Base-by-base conservation (phyloP, 2,113 vertebrate species). In the Natator depressus region DNA sequence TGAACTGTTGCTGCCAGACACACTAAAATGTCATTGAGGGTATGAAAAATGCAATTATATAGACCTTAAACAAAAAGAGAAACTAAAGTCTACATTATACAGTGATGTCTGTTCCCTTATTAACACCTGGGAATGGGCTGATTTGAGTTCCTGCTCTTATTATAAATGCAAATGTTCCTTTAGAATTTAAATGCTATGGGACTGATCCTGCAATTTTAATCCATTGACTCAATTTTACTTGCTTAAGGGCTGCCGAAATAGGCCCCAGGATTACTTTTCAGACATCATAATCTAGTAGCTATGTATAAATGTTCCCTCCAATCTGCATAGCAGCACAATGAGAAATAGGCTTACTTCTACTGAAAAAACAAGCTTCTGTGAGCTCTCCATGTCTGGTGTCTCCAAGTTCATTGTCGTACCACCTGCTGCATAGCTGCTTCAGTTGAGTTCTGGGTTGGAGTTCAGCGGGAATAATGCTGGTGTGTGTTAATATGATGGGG, bases 371-470 rank as follows among this genome's bases (percentile, higher is more conserved):
- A n/a, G 5, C 22, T 53, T 22, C 53, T 82, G 13, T 6, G 76
- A 38, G 42, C 1, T 5, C 2, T 87, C n/a, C 9, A 4, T 55
- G 31, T 59, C 22, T n/a, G 46, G 31, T 46, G 13, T 46, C n/a
- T 55, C 8, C 7, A 54, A 31, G 75, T 8, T 81, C 19, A 13
- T 47, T 89, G 19, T 6, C 38, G 11, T 54, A 80, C 2, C 10
- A 3, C 0, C 1, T 49, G 24, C 17, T 4, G 1, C 65, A n/a
- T 53, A 9, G 4, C 8, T 78, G 1, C 0, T 51, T 84, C 83
- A 2, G 0, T 35, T 76, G 35, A 8, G 49, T 94, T 75, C 24
- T 59, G 12, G 16, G 2, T 6, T 57, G 55, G 89, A 92, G 72
- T 65, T 89, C 25, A 84, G 20, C 80, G 47, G 2, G 72, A 93